Evolutionary conservation across 2,797 vertebrate genomes (phyloP).

Genomic region (Philypnodon macrostomus): DNA sequence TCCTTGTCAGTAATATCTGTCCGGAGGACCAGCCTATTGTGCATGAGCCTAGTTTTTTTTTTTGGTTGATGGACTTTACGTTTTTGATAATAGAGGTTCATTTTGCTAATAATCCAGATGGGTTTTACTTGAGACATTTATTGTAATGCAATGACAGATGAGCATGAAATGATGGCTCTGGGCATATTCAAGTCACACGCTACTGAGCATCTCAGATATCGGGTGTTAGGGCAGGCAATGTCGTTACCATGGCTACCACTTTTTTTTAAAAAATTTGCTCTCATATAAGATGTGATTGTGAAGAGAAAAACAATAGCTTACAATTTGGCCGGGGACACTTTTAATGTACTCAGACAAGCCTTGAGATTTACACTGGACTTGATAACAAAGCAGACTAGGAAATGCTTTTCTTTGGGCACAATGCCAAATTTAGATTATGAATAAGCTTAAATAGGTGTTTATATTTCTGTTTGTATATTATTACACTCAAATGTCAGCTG

Average conservation of each 20-base stretch:
- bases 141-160: too few species aligned
- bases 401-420: slow-evolving; percentile 10
- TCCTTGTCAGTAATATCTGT: too few species aligned
- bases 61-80: too few species aligned
- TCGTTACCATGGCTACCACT: slow-evolving; percentile 47
- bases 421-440: slow-evolving; percentile 8
- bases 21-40: too few species aligned
- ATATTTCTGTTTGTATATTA: slow-evolving; percentile 13
- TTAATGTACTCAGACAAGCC: neutral
- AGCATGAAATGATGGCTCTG: neutral
- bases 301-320: slow-evolving; percentile 30
- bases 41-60: too few species aligned
- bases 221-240: slow-evolving; percentile 29
- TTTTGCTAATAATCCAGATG: too few species aligned
- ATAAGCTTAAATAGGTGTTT: slow-evolving; percentile 10
- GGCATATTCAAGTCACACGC: slow-evolving; percentile 27
- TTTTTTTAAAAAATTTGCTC: slow-evolving; percentile 15
- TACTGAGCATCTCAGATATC: slow-evolving; percentile 36
- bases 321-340: slow-evolving; percentile 22
- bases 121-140: too few species aligned
- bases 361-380: slow-evolving; percentile 9
- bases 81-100: too few species aligned
- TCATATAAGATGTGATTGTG: slow-evolving; percentile 13
- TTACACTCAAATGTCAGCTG: neutral
- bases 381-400: slow-evolving; percentile 19